phyloP scores from a whole-genome alignment of 92 coral and sea anemone species.

The Actinostola sp. region DNA sequence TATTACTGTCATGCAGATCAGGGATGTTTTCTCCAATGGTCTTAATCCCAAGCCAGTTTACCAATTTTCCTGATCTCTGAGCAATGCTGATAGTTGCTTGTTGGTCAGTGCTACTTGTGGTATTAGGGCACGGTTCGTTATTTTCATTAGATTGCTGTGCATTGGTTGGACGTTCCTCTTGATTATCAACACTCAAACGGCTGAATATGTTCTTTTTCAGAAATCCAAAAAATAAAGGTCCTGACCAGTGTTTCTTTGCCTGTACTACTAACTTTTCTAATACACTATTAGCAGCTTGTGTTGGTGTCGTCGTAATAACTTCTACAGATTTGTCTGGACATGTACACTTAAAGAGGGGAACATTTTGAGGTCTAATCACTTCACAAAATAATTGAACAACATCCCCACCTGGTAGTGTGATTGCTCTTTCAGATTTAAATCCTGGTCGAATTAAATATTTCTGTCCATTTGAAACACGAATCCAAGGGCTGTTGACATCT shows the following conservation, averaged over 20 bases:
- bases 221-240: constrained; percentile 42
- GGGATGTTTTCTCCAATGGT: constrained; percentile 34
- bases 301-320: constrained; percentile 45
- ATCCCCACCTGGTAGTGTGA: constrained; percentile 34
- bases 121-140: constrained; percentile 6
- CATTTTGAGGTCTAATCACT: constrained; percentile 47
- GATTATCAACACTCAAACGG: constrained; percentile 22
- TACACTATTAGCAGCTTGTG: constrained; percentile 48
- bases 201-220: constrained; percentile 34
- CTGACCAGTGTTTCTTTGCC: constrained; percentile 44
- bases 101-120: constrained; percentile 5
- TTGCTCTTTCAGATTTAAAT: constrained; percentile 40
- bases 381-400: constrained; percentile 36
- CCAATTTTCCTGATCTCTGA: constrained; percentile 26
- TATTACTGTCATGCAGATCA: neutral
- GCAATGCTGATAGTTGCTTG: constrained; percentile 23
- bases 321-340: constrained; percentile 41
- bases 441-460: constrained; percentile 26
- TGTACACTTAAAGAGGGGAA: constrained; percentile 44
- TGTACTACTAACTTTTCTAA: constrained; percentile 21
- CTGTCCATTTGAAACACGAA: constrained; percentile 35
- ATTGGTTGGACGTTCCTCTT: neutral
- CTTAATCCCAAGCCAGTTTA: constrained; percentile 45
- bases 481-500: constrained; percentile 44
- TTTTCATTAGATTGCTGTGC: constrained; percentile 6